Base-by-base conservation (phyloP, 1,140 invertebrate species). In the Lineus longissimus region DNA sequence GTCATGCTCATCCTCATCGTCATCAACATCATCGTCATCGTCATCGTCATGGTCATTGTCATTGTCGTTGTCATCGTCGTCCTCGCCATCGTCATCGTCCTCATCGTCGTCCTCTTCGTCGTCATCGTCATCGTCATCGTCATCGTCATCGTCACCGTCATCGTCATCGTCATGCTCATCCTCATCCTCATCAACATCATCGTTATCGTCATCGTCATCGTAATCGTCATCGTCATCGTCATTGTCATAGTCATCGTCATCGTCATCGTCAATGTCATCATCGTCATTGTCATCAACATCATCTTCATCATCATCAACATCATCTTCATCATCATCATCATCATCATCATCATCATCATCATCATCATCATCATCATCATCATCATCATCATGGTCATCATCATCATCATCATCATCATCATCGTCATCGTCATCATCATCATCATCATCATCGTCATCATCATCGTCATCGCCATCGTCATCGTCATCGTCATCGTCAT, bases 401-500 rank as follows among this genome's bases (percentile, higher is more conserved):
- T 33, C 4, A 19, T 15, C 17, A 7, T 62, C 1, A 19, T 62
- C 7, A n/a, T 61, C 29, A n/a, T 57, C 31, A 22, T 29, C 4
- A 2, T 47, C 30, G 22, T 27, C 6, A 13, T 47, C 23, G 19
- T 29, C 47, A 19, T 47, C 13, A 23, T 19, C 36, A 19, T 31
- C 23, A 19, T 55, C 23, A 11, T 33, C 29, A 31, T 55, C 45
- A n/a, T 40, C 23, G n/a, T 30, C 45, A 17, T 19, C 22, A 25
- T 57, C 36, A 7, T 43, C 27, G 13, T 61, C 41, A 61, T 61
- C 41, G 54, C 54, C 41, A 54, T 61, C 41, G 30, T 61, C 41
- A 61, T 61, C 41, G 54, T 61, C 59, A 54, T 54, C 59, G 54
- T 61, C 59, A 55, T 61, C 59, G 27, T 61, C 59, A 61, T 61